Conservation (phyloP, 2,888 invertebrate species). For the Alentia gelatinosa region DNA sequence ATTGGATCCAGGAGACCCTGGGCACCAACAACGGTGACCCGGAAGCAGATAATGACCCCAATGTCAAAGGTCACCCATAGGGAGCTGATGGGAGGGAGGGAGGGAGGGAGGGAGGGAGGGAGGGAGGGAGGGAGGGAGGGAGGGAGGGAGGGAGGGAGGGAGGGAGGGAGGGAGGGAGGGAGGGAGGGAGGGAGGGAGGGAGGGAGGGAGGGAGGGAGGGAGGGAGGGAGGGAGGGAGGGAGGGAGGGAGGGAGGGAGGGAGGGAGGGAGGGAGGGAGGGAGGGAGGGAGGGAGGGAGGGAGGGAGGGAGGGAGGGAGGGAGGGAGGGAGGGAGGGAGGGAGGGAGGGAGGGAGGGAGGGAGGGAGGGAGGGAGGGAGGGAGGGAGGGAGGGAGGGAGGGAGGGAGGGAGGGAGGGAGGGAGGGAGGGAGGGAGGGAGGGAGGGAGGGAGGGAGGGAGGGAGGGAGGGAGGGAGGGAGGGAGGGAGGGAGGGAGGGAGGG, state of each 20-base stretch:
- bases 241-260: no score
- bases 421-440: background rate
- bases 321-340: background rate
- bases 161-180: background rate
- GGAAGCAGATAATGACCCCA: background rate
- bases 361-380: background rate
- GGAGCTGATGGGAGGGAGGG: background rate
- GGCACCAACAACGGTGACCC: background rate
- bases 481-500: background rate
- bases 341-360: background rate
- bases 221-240: no score
- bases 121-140: background rate
- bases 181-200: background rate
- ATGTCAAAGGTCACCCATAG: background rate
- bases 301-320: background rate
- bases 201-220: no score
- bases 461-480: background rate
- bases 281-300: background rate
- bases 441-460: background rate
- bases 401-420: background rate
- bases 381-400: background rate
- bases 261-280: no score
- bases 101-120: background rate
- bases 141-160: background rate
- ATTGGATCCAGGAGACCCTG: background rate